Evolutionary conservation across 2,113 vertebrate species (phyloP), one percentile per base, ranked within the genome.

Genomic region (Elanoides forficatus): DNA sequence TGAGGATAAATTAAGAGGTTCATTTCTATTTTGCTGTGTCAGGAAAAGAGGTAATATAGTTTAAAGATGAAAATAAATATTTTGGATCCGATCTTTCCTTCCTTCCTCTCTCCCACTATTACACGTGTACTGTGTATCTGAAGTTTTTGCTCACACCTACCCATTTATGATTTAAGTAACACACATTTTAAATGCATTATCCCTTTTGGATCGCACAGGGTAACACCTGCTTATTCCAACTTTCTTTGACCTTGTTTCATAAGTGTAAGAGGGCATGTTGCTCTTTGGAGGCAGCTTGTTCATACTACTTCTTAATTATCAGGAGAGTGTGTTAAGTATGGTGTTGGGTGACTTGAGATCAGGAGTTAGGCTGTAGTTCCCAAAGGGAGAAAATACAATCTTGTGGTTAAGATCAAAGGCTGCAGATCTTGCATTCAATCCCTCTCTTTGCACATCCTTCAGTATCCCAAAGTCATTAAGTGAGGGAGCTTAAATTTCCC

Each of bases 401-500:
- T 81, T 78, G 27, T 81, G 48, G 21, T 74, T 81, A 81, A 88
- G 59, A 82, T 91, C 18, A 87, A 82, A 88, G 86, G 53, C 84
- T 91, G 84, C 40, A 79, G 73, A 42, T 79, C 42, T 81, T 91
- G 52, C 52, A 48, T 88, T 90, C 30, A 18, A 32, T 65, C 34
- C 18, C 52, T 84, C 3, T 94, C 60, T 81, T 84, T 75, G 40
- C 4, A 4, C 48, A 90, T 84, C 75, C 75, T 90, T 83, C 72
- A 65, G 50, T 45, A 78, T 86, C 73, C 56, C 30, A 65, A 42
- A 90, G 70, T 85, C 53, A 66, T 95, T 87, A 43, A 81, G 55
- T 40, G 78, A 81, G 25, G 52, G 40, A 95, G 68, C 83, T 92
- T 93, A 79, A 85, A 89, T 92, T 85, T 95, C 78, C 40, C 62